Percentiles rank a stretch among this genome's conserved stretches.
These are phyloP conservation scores for Cephalopterus ornatus DNA, from an alignment of 2,113 vertebrate genomes.

Conservation along the genomic window DNA sequence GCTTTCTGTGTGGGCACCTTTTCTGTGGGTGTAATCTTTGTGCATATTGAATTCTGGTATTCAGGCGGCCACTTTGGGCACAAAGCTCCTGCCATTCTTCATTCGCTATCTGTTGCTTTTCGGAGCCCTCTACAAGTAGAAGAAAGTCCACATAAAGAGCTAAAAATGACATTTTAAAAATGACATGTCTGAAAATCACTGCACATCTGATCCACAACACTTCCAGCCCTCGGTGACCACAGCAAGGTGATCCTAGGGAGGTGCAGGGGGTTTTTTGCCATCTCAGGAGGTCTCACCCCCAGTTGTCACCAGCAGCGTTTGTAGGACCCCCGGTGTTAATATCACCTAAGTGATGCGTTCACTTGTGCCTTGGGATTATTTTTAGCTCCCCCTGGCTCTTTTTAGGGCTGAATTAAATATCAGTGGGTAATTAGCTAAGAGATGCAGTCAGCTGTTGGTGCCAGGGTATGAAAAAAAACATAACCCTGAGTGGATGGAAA, in stretches of 20 bases:
- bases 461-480: not conserved
- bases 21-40: no score
- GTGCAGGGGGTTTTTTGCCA: not conserved
- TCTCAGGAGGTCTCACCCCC: not conserved
- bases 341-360: not conserved
- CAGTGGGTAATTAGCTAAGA: slow-evolving; percentile 38
- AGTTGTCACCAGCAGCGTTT: not conserved
- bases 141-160: no score
- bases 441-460: not conserved
- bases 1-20: no score
- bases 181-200: not conserved
- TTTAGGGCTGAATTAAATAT: slow-evolving; percentile 41
- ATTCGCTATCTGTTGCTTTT: no score
- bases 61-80: no score
- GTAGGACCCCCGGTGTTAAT: not conserved
- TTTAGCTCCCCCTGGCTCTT: slow-evolving; percentile 27
- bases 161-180: not conserved
- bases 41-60: no score
- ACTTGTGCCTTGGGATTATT: not conserved
- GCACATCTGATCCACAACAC: accelerated
- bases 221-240: accelerated
- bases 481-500: not conserved
- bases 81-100: no score
- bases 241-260: not conserved
- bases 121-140: not conserved